Conservation (phyloP, 2,888 invertebrate species). For the Nezara viridula region DNA sequence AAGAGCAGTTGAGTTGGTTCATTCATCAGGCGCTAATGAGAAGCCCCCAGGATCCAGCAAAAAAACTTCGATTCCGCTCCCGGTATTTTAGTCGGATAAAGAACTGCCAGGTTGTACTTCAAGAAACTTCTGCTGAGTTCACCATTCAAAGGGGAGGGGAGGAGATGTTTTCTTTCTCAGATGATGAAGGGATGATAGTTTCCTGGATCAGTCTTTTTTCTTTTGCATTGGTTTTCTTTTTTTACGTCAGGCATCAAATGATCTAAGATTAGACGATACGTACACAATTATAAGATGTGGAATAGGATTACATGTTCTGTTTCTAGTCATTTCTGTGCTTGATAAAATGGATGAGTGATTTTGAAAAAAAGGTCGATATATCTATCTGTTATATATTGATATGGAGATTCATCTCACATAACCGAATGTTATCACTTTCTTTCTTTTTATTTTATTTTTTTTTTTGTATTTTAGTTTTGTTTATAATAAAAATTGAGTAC, state of each 20-base stretch:
- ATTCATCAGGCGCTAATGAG: conserved; percentile 30
- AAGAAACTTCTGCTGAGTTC: background rate
- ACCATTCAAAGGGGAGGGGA: background rate
- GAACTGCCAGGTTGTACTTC: background rate
- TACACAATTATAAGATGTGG: too few relatives aligned
- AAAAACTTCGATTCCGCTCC: background rate
- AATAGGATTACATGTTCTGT: too few relatives aligned
- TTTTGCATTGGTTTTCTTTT: background rate
- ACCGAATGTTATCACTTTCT: too few relatives aligned
- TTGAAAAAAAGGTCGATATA: too few relatives aligned
- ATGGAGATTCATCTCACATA: too few relatives aligned
- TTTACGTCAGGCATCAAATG: background rate
- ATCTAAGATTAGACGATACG: too few relatives aligned
- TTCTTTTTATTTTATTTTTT: too few relatives aligned
- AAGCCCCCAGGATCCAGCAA: background rate
- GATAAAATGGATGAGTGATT: too few relatives aligned
- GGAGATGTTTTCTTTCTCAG: background rate
- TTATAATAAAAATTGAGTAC: too few relatives aligned
- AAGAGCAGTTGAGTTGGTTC: background rate
- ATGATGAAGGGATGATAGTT: background rate
- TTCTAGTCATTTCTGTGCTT: too few relatives aligned
- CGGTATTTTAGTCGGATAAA: background rate
- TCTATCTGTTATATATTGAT: too few relatives aligned
- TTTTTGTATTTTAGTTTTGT: too few relatives aligned
- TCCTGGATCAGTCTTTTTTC: background rate